phyloP scores from a whole-genome alignment of 2,888 invertebrate species.

The Drosophila acutilabella region DNA sequence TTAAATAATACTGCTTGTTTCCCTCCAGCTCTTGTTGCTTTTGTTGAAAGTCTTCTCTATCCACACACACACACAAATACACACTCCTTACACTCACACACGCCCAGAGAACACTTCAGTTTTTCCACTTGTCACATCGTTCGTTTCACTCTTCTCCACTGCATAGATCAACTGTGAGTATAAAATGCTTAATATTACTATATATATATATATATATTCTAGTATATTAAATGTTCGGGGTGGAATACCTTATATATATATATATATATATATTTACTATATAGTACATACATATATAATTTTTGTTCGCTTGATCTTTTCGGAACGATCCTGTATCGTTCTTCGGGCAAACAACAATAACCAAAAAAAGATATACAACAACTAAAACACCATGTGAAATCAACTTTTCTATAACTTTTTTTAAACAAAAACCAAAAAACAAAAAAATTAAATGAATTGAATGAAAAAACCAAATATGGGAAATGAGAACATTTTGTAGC shows the following conservation, averaged over 20 bases:
- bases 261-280: conserved; percentile 43
- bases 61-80: conserved; percentile 14
- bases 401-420: conserved; percentile 82
- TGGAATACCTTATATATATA: conserved; percentile 39
- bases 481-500: conserved; percentile 67
- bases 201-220: conserved; percentile 28
- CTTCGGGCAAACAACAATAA: conserved; percentile 54
- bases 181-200: conserved; percentile 56
- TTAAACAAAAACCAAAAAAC: conserved; percentile 59
- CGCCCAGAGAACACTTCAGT: conserved; percentile 9
- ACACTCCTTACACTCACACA: conserved; percentile 17
- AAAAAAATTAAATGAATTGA: conserved; percentile 19
- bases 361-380: conserved; percentile 16
- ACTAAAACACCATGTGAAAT: conserved; percentile 62
- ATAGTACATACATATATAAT: conserved; percentile 30
- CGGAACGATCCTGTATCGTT: conserved; percentile 48
- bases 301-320: conserved; percentile 72
- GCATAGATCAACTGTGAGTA: conserved; percentile 77
- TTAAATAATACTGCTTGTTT: conserved; percentile 28
- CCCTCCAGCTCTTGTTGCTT: conserved; percentile 42
- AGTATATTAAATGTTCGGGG: conserved; percentile 45
- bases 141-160: conserved; percentile 71
- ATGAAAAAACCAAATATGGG: conserved; percentile 7
- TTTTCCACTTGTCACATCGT: conserved; percentile 15
- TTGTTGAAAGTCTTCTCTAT: conserved; percentile 54